Base-by-base conservation (phyloP, 2,113 vertebrate species). In the Procavia capensis region DNA sequence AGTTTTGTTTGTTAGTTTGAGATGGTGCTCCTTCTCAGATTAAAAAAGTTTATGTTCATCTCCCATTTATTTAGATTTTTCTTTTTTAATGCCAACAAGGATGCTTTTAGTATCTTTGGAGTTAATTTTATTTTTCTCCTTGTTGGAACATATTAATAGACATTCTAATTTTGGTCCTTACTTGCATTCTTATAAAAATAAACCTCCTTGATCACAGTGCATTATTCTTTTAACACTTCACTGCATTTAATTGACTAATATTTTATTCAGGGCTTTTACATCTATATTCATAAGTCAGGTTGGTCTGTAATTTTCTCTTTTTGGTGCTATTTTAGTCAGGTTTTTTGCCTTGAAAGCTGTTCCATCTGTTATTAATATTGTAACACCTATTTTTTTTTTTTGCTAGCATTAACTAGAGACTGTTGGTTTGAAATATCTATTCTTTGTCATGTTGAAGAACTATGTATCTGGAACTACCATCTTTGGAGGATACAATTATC, bases 171-270 rank as follows among this genome's bases (percentile, higher is more conserved):
- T 93, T 68, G 50, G 79, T 88, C 47, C 72, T 90, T 91, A 68
- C 91, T 75, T 94, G 80, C 83, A 75, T 79, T 95, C 95, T 95
- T 96, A 94, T 84, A 89, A 96, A 96, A 97, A 97, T 96, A 97
- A 97, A 94, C 89, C 82, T 88, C 45, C 74, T 93, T 94, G 79
- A 96, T 97, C 96, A 94, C 29, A 78, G 79, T 45, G 10, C 92
- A 94, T 97, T 97, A 96, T 94, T 97, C 83, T 96, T 88, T 95
- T 84, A 96, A 93, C 92, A 96, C 70, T 86, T 68, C 91, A 86
- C 88, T 96, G 63, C 74, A 47, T 94, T 92, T 97, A 97, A 97
- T 97, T 97, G 95, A 89, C 93, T 95, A 96, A 95, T 96, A 96
- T 94, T 97, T 97, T 97, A 97, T 96, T 96, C 96, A 97, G 68